Conservation (phyloP, 2,888 invertebrate genomes). For the Corythucha ciliata region DNA sequence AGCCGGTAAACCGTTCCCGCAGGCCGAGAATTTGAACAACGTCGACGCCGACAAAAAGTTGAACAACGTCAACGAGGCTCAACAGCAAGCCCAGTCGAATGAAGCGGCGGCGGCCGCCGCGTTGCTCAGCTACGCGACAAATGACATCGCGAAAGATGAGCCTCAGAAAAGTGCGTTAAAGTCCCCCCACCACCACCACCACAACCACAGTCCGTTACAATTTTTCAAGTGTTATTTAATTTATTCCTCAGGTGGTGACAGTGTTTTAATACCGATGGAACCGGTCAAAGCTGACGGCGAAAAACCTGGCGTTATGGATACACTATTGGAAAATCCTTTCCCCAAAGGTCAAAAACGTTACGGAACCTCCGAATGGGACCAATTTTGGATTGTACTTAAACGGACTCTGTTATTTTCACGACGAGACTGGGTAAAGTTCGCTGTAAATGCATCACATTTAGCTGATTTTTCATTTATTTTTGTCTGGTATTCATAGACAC, state of each 20-base stretch:
- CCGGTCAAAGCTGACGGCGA: conserved; percentile 34
- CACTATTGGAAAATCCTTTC: conserved; percentile 54
- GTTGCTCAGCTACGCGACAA: conserved; percentile 50
- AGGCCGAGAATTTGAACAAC: conserved; percentile 47
- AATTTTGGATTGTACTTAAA: conserved; percentile 81
- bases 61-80: conserved; percentile 26
- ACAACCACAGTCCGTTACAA: background rate
- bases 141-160: conserved; percentile 53
- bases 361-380: conserved; percentile 70
- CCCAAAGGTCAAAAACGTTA: conserved; percentile 57
- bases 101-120: conserved; percentile 45
- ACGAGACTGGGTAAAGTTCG: conserved; percentile 70
- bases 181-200: no score
- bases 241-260: conserved; percentile 42
- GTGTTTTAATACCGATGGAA: conserved; percentile 51
- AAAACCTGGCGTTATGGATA: conserved; percentile 58
- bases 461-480: conserved; percentile 2
- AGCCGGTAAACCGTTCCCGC: conserved; percentile 59
- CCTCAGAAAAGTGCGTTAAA: no score
- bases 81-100: conserved; percentile 36
- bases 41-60: conserved; percentile 37
- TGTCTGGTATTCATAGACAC: conserved; percentile 55
- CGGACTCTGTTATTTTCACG: conserved; percentile 74
- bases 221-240: conserved; percentile 6
- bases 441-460: no score